Evolutionary conservation across 2,113 vertebrate genomes (phyloP), one percentile per base, ranked within the genome.

Genomic region (Tauraco erythrolophus): DNA sequence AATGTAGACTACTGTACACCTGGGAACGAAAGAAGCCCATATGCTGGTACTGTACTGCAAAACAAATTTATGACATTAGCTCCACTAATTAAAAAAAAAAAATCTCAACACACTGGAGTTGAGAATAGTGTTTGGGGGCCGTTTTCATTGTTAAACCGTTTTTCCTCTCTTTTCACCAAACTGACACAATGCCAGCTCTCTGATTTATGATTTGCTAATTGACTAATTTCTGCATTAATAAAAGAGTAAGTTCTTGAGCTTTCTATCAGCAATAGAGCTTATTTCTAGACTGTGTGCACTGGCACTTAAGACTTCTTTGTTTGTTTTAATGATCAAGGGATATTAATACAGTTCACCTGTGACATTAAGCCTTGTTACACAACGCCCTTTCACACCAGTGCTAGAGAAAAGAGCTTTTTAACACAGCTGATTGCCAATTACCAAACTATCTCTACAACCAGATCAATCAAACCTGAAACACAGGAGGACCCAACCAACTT

Each of bases 11-110:
- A 62, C 48, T 53, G 85, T 95, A 97, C 98, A 98, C 97, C 97
- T 98, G 98, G 98, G 98, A 98, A 79, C 8, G 46, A 91, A 81
- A 77, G 51, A 23, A 76, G 71, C 94, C 96, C 97, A 97, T 96
- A 97, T 98, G 97, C 94, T 97, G 81, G 86, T 86, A 92, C 95
- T 83, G 86, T 46, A 83, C 86, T 33, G 60, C 80, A 94, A 95
- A 98, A 97, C 97, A 97, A 97, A 98, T 94, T 53, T 74, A 93
- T 93, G 87, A 91, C 94, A 97, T 97, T 96, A 96, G 80, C 92
- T 94, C 78, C 72, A 83, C 93, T 97, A 97, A 97, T 98, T 96
- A 58, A 81, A 96, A 95, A 97, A 89, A 72, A 75, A 71, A 28
- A 68, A 62, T 19, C 25, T 45, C 48, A 68, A 43, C 37, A 64